Percentiles rank a stretch among this genome's conserved stretches.
phyloP scores from a whole-genome alignment of 2,888 invertebrate genomes.

The Tholera decimalis region DNA sequence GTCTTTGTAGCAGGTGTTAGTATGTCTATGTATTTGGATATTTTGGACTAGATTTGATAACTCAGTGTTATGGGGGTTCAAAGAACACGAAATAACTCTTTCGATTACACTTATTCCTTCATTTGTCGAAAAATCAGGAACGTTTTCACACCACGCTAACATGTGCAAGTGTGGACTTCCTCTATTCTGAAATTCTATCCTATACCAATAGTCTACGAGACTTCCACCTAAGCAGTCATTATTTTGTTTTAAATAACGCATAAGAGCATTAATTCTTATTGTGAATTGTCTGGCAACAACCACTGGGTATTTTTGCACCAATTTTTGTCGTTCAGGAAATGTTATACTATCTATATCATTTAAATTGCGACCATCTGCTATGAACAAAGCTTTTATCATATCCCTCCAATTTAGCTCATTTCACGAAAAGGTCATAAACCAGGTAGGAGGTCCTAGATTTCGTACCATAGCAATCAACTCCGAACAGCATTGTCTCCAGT shows the following conservation, averaged over 20 bases:
- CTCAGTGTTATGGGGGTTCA: background rate
- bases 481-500: too few relatives aligned
- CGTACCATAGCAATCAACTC: too few relatives aligned
- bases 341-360: background rate
- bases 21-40: background rate
- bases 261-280: background rate
- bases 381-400: background rate
- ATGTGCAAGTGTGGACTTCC: background rate
- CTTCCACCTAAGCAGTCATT: background rate
- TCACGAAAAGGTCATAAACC: background rate
- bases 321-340: background rate
- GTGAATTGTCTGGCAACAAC: background rate
- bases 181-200: background rate
- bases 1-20: background rate
- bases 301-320: background rate
- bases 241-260: background rate
- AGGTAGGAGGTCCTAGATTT: too few relatives aligned
- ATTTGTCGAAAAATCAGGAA: background rate
- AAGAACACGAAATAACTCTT: background rate
- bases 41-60: too few relatives aligned
- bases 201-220: background rate
- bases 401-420: background rate
- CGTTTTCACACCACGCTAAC: background rate
- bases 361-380: background rate
- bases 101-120: background rate